phyloP scores from a whole-genome alignment of 64 coral and sea anemone genomes.

The Montipora cactus region DNA sequence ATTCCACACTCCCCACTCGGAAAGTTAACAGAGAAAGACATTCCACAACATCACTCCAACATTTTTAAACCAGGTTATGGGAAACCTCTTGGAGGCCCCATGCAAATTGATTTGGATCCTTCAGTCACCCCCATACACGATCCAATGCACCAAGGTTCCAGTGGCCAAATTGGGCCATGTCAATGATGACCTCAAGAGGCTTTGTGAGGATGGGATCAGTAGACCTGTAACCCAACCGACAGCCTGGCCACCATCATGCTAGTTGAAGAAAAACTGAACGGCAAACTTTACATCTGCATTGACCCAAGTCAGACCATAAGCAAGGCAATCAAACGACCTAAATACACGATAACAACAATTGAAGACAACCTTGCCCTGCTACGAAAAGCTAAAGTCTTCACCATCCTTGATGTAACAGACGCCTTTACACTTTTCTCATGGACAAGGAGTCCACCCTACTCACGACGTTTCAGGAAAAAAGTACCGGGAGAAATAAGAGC shows the following conservation, averaged over 20 bases:
- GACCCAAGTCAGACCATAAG: slow-evolving; percentile 18
- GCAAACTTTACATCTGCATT: slow-evolving; percentile 17
- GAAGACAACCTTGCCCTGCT: background rate
- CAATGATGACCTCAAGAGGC: background rate
- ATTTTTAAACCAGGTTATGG: background rate
- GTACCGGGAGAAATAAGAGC: slow-evolving; percentile 30
- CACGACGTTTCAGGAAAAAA: background rate
- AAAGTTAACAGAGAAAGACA: background rate
- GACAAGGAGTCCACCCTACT: too few species aligned
- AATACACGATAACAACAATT: background rate
- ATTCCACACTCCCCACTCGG: background rate
- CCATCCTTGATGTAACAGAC: too few species aligned
- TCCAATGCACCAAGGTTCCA: background rate
- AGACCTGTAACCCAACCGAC: background rate
- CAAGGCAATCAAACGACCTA: background rate
- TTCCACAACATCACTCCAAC: background rate
- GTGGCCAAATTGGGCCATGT: slow-evolving; percentile 2
- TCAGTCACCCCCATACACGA: background rate
- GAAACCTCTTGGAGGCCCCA: background rate
- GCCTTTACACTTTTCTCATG: too few species aligned
- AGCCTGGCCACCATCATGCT: background rate
- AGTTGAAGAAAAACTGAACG: too few species aligned
- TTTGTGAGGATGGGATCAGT: background rate
- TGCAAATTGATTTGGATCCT: slow-evolving; percentile 27
- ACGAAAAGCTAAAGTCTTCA: background rate